These are phyloP conservation scores for Phortica variegata DNA, from an alignment of 1,140 invertebrate genomes.

Conservation along the genomic window DNA sequence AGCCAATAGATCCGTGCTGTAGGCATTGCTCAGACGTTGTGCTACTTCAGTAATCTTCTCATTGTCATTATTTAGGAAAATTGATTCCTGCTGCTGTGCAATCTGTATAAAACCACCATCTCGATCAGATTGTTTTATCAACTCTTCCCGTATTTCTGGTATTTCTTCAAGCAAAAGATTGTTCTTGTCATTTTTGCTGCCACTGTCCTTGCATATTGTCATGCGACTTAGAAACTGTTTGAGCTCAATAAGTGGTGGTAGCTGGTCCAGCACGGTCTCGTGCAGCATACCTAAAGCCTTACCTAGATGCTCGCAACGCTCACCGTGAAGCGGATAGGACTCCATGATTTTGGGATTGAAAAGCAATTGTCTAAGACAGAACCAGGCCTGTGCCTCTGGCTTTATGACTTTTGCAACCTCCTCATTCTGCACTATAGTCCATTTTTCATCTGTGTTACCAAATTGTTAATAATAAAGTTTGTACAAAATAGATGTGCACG, in stretches of 20 bases:
- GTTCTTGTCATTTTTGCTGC: conserved; percentile 33
- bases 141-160: conserved; percentile 52
- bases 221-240: conserved; percentile 68
- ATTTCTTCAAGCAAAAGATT: conserved; percentile 63
- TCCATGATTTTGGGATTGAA: conserved; percentile 64
- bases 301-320: conserved; percentile 63
- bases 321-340: conserved; percentile 72
- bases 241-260: conserved; percentile 72
- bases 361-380: conserved; percentile 68
- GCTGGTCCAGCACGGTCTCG: conserved; percentile 70
- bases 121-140: conserved; percentile 57
- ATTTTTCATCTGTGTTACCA: conserved; percentile 66
- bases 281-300: conserved; percentile 61
- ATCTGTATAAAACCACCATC: conserved; percentile 62
- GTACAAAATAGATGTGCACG: neutral
- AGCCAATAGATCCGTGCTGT: conserved; percentile 60
- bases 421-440: conserved; percentile 61
- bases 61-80: conserved; percentile 60
- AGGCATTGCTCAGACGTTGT: conserved; percentile 56
- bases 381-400: conserved; percentile 72
- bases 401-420: conserved; percentile 63
- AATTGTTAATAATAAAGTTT: conserved; percentile 2
- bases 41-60: conserved; percentile 60
- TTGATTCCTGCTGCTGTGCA: conserved; percentile 60
- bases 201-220: conserved; percentile 21